Evolutionary conservation across 2,797 vertebrate genomes (phyloP), one percentile per base, ranked within the genome.

Genomic region (Coreius guichenoti): DNA sequence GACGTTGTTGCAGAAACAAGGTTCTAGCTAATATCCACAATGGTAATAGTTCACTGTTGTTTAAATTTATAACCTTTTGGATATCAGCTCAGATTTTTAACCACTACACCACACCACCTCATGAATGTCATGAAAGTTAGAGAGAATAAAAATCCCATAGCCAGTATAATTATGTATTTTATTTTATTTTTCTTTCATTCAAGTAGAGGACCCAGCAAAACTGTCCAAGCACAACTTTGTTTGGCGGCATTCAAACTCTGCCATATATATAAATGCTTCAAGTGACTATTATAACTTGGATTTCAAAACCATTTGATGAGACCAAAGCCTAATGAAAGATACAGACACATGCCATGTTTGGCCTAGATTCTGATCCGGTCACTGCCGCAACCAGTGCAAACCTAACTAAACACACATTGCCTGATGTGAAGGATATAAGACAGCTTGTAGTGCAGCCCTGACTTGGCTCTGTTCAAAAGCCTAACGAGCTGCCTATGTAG

Each of bases 401-500:
- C 63, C 76, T 74, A 80, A 80, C 72, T 86, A 83, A 87, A 87
- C 77, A 63, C 68, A 83, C 29, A 49, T 56, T 26, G 49, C 61
- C 49, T 75, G 78, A 68, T 70, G 47, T 58, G 49, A 19, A 77
- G 58, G 67, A 87, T 17, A 81, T 67, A 68, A 87, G 67, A 77
- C 86, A 87, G 83, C 45, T 77, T 51, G 31, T 65, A 26, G 51
- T 39, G 49, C 86, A 45, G 69, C 23, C 72, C 73, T 73, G 67
- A 39, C 49, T 23, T 61, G 23, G 75, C 33, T 63, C 54, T 17
- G 45, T 13, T 67, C 23, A 43, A 77, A 85, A n/a, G 23, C 31
- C 31, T 56, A 33, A 76, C 31, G 8, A 9, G 49, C 11, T 76
- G 49, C 6, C 49, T 36, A 54, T 31, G 74, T 14, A 56, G 74